phyloP scores from a whole-genome alignment of 2,797 vertebrate species.

The Cossypha polioptera region DNA sequence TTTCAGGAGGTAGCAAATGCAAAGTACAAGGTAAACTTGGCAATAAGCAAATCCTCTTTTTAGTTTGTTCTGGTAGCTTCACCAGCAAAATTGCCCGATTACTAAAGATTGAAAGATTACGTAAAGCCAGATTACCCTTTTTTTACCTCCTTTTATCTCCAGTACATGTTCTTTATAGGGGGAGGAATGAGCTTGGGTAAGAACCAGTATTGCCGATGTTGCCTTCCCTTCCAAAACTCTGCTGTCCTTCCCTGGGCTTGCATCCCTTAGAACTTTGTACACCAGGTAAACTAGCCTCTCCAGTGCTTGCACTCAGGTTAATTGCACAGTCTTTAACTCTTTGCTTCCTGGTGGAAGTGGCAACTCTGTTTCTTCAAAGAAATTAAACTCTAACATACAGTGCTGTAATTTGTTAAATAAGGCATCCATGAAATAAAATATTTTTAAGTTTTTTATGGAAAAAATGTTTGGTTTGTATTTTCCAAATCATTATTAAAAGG shows the following conservation, averaged over 20 bases:
- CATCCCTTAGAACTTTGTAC: constrained; percentile 23
- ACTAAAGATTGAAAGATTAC: background rate
- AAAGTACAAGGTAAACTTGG: background rate
- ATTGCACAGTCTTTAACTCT: constrained; percentile 7
- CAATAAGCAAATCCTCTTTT: background rate
- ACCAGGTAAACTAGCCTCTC: background rate
- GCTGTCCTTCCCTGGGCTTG: background rate
- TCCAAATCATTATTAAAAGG: background rate
- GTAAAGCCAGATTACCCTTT: constrained; percentile 5
- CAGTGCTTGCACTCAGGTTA: background rate
- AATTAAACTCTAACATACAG: background rate
- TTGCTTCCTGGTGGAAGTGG: background rate
- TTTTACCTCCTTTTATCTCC: background rate
- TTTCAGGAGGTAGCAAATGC: background rate
- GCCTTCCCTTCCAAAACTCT: background rate
- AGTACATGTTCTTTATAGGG: background rate
- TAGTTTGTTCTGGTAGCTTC: background rate
- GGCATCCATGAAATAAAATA: background rate
- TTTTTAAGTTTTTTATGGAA: background rate
- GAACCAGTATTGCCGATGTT: background rate
- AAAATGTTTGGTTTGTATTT: background rate
- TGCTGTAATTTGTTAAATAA: background rate
- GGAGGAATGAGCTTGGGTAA: background rate
- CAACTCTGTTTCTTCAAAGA: background rate
- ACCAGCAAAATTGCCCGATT: background rate